These are phyloP conservation scores for Hyles euphorbiae DNA, from an alignment of 1,140 invertebrate genomes.

Conservation along the genomic window DNA sequence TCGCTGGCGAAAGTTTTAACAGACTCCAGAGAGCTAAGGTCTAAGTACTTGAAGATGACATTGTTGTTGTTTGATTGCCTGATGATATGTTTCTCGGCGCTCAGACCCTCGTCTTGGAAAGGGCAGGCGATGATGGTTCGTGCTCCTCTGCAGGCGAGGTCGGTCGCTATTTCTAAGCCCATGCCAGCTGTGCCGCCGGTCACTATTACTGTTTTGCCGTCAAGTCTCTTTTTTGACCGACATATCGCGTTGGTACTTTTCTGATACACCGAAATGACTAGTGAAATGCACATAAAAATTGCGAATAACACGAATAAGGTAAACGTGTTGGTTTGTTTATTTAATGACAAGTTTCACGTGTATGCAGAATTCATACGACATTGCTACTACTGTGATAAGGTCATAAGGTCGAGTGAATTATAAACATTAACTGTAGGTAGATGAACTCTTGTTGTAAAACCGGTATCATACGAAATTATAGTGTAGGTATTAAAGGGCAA, in stretches of 20 bases:
- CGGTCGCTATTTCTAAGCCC: conserved; percentile 83
- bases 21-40: conserved; percentile 43
- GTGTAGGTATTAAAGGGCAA: no score
- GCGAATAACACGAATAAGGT: conserved; percentile 10
- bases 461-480: no score
- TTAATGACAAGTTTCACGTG: no score
- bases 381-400: no score
- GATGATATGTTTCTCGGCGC: conserved; percentile 42
- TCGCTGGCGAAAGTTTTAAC: conserved; percentile 31
- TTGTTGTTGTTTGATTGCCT: conserved; percentile 41
- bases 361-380: neutral
- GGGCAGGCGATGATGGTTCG: conserved; percentile 86
- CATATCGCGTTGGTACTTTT: conserved; percentile 43
- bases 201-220: conserved; percentile 84
- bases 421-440: no score
- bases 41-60: conserved; percentile 45
- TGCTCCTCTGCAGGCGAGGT: conserved; percentile 81
- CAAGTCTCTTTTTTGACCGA: conserved; percentile 50
- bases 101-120: conserved; percentile 65
- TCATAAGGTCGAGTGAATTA: no score
- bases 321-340: conserved; percentile 3
- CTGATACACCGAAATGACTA: conserved; percentile 17
- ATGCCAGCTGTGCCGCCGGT: conserved; percentile 90
- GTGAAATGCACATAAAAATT: conserved; percentile 6
- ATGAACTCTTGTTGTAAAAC: no score